Conservation (phyloP, 2,797 vertebrate genomes). For the Adrianichthys oophorus region DNA sequence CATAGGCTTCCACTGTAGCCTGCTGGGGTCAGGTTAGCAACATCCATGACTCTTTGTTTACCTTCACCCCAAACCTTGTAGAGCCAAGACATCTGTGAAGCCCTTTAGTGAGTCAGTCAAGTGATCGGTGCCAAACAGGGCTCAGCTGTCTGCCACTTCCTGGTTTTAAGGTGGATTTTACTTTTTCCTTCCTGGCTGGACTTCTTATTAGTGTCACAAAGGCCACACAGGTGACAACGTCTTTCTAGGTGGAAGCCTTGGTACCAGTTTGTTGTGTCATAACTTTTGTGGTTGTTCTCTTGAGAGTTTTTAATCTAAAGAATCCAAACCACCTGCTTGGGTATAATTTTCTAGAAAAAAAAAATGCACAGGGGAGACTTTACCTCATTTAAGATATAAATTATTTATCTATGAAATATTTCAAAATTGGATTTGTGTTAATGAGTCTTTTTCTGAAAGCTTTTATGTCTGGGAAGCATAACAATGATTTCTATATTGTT, state of each 20-base stretch:
- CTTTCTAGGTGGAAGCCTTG: slow-evolving; percentile 55
- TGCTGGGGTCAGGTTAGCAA: slow-evolving; percentile 40
- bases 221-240: slow-evolving; percentile 49
- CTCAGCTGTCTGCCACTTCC: slow-evolving; percentile 66
- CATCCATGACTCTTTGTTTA: slow-evolving; percentile 57
- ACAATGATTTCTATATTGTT: slow-evolving; percentile 10
- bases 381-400: neutral
- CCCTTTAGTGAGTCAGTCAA: slow-evolving; percentile 42
- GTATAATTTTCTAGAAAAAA: too few relatives aligned
- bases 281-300: slow-evolving; percentile 29
- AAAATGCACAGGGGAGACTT: neutral
- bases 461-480: slow-evolving; percentile 25
- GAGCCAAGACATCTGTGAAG: slow-evolving; percentile 67
- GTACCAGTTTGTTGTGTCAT: slow-evolving; percentile 64
- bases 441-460: neutral
- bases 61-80: slow-evolving; percentile 27
- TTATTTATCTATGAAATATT: neutral
- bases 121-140: slow-evolving; percentile 60
- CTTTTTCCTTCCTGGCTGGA: slow-evolving; percentile 40
- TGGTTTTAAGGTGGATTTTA: slow-evolving; percentile 54
- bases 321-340: too few relatives aligned
- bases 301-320: slow-evolving; percentile 9
- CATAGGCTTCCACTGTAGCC: slow-evolving; percentile 6
- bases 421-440: slow-evolving; percentile 2
- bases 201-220: slow-evolving; percentile 66